Conservation (phyloP, 2,888 invertebrate genomes). For the Bembecia ichneumoniformis region DNA sequence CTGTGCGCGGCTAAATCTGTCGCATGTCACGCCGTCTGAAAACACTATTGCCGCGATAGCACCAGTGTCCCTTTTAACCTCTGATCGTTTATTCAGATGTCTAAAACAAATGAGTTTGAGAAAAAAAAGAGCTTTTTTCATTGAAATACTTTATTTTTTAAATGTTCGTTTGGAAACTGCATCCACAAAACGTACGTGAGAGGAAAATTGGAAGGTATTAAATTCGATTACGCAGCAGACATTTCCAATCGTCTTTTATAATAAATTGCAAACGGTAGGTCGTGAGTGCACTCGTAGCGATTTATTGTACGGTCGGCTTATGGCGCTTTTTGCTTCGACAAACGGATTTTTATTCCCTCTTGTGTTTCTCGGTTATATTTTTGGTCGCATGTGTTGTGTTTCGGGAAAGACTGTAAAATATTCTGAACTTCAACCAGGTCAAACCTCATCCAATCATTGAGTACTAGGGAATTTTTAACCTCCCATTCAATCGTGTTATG, state of each 20-base stretch:
- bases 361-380: conserved; percentile 12
- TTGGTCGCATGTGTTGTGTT: not conserved
- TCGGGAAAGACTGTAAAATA: too few relatives aligned
- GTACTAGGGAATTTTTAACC: too few relatives aligned
- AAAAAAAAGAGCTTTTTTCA: conserved; percentile 5
- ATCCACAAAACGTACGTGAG: not conserved
- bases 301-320: conserved; percentile 47
- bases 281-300: conserved; percentile 50
- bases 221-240: conserved; percentile 17
- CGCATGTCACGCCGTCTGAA: conserved; percentile 22
- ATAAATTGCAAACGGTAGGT: conserved; percentile 31
- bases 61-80: conserved; percentile 14
- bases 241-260: conserved; percentile 16
- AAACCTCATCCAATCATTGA: too few relatives aligned
- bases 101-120: conserved; percentile 14
- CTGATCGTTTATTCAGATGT: conserved; percentile 12
- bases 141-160: conserved; percentile 1
- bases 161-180: not conserved
- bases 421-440: too few relatives aligned
- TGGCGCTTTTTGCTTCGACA: conserved; percentile 31
- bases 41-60: conserved; percentile 19
- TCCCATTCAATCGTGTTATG: too few relatives aligned
- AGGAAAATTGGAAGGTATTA: conserved; percentile 2
- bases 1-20: conserved; percentile 27
- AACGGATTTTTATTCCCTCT: conserved; percentile 33